Base-by-base conservation (phyloP, 2,113 vertebrate genomes). In the Pseudolaguvia tuberculata region DNA sequence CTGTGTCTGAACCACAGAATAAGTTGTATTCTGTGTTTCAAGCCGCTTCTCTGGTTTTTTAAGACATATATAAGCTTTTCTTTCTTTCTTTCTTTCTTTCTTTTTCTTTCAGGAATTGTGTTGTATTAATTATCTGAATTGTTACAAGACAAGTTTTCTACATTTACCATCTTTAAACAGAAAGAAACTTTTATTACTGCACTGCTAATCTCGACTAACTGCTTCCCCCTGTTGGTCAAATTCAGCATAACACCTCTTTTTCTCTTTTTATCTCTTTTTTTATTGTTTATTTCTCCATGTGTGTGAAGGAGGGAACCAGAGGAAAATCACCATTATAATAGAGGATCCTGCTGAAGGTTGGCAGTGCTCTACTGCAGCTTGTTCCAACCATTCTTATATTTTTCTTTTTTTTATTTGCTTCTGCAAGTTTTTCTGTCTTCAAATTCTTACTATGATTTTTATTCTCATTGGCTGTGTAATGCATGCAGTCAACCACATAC, bases 241-340 rank as follows among this genome's bases (percentile, higher is more conserved):
- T 72, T 71, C 70, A 66, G 79, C 70, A 74, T 69, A 56, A 82
- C 78, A 63, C 82, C 55, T 90, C n/a, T 80, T 75, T 86, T 55
- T 48, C 20, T 39, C 57, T 75, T 66, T 82, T 45, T 63, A 25
- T 71, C 35, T 87, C 65, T 84, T 35, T 84, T 62, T 83, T n/a
- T 78, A 4, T 35, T 35, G 6, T 35, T 12, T 84, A 50, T 80
- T n/a, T 72, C 48, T 51, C 81, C 57, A 12, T 81, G 57, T 79
- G 62, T 82, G 75, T 83, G 21, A 90, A 91, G 89, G 86, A 95
- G 94, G 91, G 86, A 90, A 90, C 85, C 92, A 91, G 88, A 92
- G 95, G 91, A 94, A 93, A 92, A 96, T 99, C 95, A 94, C 93
- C 92, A 94, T 98, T 92, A 97, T 98, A 92, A 92, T 98, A 89